Evolutionary conservation across 2,113 vertebrate species (phyloP).

Genomic region (Neopipo cinnamomea): DNA sequence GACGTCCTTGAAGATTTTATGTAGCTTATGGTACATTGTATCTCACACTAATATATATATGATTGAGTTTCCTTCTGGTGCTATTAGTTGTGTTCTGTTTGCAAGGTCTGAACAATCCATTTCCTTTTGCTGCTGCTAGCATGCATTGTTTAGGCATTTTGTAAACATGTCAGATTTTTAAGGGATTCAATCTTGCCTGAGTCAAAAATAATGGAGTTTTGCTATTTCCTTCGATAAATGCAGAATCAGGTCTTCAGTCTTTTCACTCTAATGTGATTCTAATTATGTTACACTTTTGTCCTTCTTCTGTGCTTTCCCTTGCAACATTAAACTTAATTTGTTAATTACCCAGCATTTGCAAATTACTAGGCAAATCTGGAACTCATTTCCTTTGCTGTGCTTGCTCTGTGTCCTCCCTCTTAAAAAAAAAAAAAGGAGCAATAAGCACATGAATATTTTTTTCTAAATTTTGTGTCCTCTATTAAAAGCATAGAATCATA

Average conservation of each 20-base stretch:
- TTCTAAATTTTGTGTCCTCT: not conserved
- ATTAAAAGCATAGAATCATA: not conserved
- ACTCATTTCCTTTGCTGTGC: not conserved
- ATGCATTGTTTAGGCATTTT: not conserved
- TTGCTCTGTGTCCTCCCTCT: slow-evolving; percentile 9
- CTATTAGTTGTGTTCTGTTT: not conserved
- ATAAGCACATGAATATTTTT: not conserved
- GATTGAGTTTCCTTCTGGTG: not conserved
- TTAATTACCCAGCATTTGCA: slow-evolving; percentile 45
- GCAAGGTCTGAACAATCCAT: not conserved
- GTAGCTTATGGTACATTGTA: not conserved
- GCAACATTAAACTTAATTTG: slow-evolving; percentile 53
- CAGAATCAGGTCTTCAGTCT: slow-evolving; percentile 20
- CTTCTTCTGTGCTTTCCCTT: slow-evolving; percentile 47
- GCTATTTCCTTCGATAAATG: not conserved
- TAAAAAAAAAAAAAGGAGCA: not conserved
- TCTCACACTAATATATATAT: not conserved
- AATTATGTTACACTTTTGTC: slow-evolving; percentile 40
- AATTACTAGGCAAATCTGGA: slow-evolving; percentile 5
- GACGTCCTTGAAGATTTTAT: not conserved
- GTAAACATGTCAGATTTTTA: not conserved
- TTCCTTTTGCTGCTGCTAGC: not conserved
- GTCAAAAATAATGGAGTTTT: slow-evolving; percentile 27
- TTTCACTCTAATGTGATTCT: slow-evolving; percentile 22
- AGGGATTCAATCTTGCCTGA: not conserved